Base-by-base conservation (phyloP, 1,140 invertebrate genomes). In the Myzus persicae region DNA sequence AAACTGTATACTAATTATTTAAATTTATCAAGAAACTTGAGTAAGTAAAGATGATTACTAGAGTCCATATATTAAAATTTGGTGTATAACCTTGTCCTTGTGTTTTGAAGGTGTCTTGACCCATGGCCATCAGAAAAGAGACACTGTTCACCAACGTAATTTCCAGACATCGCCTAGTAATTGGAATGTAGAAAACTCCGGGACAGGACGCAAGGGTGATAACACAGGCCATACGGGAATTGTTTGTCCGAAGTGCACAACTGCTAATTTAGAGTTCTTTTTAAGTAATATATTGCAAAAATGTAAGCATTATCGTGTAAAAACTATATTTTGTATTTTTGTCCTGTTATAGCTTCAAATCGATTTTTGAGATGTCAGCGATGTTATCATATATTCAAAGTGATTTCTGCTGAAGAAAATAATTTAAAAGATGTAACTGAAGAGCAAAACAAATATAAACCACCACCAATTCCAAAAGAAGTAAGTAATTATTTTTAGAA, bases 291-390 rank as follows among this genome's bases (percentile, higher is more conserved):
- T 42, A 31, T 44, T 40, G 31, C 1, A 1, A 76, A 38, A 1
- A 1, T 11, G 26, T 92, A 48, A 38, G 24, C 36, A 48, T 67
- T 40, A 90, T 76, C 6, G 22, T 40, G 4, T 42, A 40, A 9
- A 54, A 44, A 46, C 14, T 20, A 48, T 82, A 38, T 81, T 44
- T 22, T 81, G 81, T 26, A 14, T 87, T 14, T 20, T 59, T 40
- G 48, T 31, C 11, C 18, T 93, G 24, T 85, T 93, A 82, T 40
- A 93, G 81, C 91, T 84, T 82, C 91, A 20, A 93, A 93, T 84
- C 91, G 91, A 6, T 93, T 93, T 93, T 93, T 93, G 44, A 93
- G 91, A 93, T 93, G 91, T 84, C 91, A 93, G n/a, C 42, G 76
- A 51, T 93, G 91, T 54, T 84, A 82, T 93, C 91, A 93, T 51